phyloP scores from a whole-genome alignment of 2,888 invertebrate species.

The Oligia latruncula region DNA sequence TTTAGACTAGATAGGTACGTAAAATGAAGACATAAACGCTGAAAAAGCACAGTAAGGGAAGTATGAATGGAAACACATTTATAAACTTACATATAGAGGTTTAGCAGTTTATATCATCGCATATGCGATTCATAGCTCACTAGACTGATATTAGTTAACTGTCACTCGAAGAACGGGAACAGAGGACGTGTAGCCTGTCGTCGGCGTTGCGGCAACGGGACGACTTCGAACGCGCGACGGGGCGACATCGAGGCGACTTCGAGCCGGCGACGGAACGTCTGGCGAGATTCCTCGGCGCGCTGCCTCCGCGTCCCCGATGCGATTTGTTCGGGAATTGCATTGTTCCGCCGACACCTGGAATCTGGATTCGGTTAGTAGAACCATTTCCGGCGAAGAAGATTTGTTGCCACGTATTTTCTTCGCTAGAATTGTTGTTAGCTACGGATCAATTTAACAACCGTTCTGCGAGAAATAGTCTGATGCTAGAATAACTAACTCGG shows the following conservation, averaged over 20 bases:
- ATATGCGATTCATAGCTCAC: constrained; percentile 62
- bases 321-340: constrained; percentile 87
- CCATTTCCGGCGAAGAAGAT: constrained; percentile 74
- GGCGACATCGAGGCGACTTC: constrained; percentile 34
- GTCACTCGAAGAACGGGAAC: constrained; percentile 60
- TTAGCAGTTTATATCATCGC: constrained; percentile 44
- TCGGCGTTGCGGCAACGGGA: neutral
- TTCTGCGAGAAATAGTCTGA: constrained; percentile 40
- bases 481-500: constrained; percentile 45
- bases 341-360: constrained; percentile 86
- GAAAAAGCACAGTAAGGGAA: neutral
- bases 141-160: constrained; percentile 65
- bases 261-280: constrained; percentile 17
- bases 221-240: constrained; percentile 3
- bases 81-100: constrained; percentile 18
- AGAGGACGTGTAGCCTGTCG: constrained; percentile 47
- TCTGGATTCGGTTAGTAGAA: constrained; percentile 84
- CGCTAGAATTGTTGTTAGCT: constrained; percentile 61
- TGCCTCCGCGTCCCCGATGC: constrained; percentile 70
- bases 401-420: constrained; percentile 72
- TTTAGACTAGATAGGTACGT: too few species aligned
- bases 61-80: constrained; percentile 22
- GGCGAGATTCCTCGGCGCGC: constrained; percentile 36
- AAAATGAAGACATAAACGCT: neutral
- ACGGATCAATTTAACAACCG: constrained; percentile 61